These are phyloP conservation scores for Trichomycterus rosablanca DNA, from an alignment of 2,113 vertebrate genomes.

Conservation along the genomic window DNA sequence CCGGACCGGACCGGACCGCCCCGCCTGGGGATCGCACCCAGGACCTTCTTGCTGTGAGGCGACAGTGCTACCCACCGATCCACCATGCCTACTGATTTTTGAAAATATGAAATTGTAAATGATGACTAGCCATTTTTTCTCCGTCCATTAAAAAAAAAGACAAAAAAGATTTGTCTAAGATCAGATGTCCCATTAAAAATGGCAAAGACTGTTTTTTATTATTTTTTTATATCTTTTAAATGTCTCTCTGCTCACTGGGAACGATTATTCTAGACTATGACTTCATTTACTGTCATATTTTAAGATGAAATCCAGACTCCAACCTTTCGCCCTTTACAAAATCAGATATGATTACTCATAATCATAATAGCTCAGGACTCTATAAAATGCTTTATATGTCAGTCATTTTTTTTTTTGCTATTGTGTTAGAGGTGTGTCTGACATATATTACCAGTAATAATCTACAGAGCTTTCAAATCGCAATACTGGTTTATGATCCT, in stretches of 20 bases:
- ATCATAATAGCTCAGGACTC: constrained; percentile 35
- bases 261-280: background rate
- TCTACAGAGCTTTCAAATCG: constrained; percentile 52
- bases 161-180: too few species aligned
- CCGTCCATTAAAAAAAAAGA: too few species aligned
- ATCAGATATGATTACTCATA: constrained; percentile 29
- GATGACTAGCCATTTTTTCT: too few species aligned
- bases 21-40: too few species aligned
- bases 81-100: too few species aligned
- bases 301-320: constrained; percentile 16
- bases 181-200: too few species aligned
- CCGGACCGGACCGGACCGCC: too few species aligned
- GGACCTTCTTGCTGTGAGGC: too few species aligned
- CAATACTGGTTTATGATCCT: constrained; percentile 56
- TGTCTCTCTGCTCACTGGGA: background rate
- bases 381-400: constrained; percentile 44
- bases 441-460: constrained; percentile 50
- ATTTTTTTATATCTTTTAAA: too few species aligned
- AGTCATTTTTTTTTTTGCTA: constrained; percentile 36
- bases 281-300: constrained; percentile 9
- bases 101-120: too few species aligned
- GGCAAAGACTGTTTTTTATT: too few species aligned
- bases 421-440: constrained; percentile 24
- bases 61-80: too few species aligned
- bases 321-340: constrained; percentile 3